phyloP scores from a whole-genome alignment of 2,797 vertebrate species.

The Syndactyla subalaris region DNA sequence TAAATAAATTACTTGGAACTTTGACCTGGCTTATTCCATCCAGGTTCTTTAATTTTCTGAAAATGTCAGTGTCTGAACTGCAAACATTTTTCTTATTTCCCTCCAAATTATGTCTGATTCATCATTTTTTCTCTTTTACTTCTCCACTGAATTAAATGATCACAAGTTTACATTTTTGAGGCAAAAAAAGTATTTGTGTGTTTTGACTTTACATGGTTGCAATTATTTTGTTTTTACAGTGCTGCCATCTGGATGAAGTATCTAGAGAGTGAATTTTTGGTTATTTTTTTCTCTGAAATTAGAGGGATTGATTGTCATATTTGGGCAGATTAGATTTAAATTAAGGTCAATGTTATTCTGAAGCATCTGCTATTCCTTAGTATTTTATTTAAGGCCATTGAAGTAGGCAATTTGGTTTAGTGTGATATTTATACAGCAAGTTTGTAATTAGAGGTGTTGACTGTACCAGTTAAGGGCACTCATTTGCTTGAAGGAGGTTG shows the following conservation, averaged over 20 bases:
- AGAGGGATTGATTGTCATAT: background rate
- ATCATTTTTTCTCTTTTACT: background rate
- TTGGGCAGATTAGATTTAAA: background rate
- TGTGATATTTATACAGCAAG: background rate
- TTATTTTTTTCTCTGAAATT: background rate
- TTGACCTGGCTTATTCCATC: background rate
- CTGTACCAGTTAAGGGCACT: background rate
- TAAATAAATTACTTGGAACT: background rate
- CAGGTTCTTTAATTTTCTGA: background rate
- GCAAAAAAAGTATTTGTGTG: background rate
- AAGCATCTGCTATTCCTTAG: background rate
- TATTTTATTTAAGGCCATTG: background rate
- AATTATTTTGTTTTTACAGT: background rate
- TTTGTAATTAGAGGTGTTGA: background rate
- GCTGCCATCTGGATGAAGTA: background rate
- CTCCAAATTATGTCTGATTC: background rate
- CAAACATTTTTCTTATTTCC: background rate
- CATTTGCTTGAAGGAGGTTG: background rate
- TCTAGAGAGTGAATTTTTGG: background rate
- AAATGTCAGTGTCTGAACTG: background rate
- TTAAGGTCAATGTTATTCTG: background rate
- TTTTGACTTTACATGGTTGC: background rate
- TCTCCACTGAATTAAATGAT: background rate
- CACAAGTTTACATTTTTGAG: background rate
- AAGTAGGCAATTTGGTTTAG: background rate